Base-by-base conservation (phyloP, 2,888 invertebrate genomes). In the Thyatira batis region DNA sequence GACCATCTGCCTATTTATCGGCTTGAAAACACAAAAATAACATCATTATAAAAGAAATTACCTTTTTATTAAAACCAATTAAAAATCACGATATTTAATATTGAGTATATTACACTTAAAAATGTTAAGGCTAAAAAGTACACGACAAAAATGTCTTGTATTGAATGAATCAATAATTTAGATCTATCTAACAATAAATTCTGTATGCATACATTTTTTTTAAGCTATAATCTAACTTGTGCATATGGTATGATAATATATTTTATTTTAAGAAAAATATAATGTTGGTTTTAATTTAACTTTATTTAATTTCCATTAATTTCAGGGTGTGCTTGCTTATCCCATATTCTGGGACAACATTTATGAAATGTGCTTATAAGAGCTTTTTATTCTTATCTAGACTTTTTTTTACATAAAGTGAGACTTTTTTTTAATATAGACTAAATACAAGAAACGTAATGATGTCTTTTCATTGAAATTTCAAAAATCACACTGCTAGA, bases 201-300 rank as follows among this genome's bases (percentile, higher is more conserved):
- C 60, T 65, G 67, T 17, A 65, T 67, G 64, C 74, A 69, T 81
- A 78, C 69, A 73, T 75, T 77, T 76, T 62, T n/a, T 74, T 76
- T 83, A 82, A 85, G 83, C 80, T 82, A 70, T 82, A 83, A 80
- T 66, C 63, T 65, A 73, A 71, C 71, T 75, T 83, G 80, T 83
- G 80, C 79, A 82, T 82, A 83, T 81, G 78, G 74, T 84, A 80
- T 73, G 76, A 76, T 70, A 81, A 76, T 85, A 86, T 80, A 85
- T 81, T 81, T 84, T 85, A 85, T 84, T 85, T 82, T 82, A 83
- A 81, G 79, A 73, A 72, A 65, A 58, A 54, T 17, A 56, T 49
- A 49, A 59, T 62, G 73, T 78, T 74, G 74, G 68, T 72, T 74
- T 78, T 63, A 23, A 17, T 23, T 20, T 49, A 49, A 39, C 20